Conservation (phyloP, 1,140 invertebrate genomes). For the Geopemphigus sp. region DNA sequence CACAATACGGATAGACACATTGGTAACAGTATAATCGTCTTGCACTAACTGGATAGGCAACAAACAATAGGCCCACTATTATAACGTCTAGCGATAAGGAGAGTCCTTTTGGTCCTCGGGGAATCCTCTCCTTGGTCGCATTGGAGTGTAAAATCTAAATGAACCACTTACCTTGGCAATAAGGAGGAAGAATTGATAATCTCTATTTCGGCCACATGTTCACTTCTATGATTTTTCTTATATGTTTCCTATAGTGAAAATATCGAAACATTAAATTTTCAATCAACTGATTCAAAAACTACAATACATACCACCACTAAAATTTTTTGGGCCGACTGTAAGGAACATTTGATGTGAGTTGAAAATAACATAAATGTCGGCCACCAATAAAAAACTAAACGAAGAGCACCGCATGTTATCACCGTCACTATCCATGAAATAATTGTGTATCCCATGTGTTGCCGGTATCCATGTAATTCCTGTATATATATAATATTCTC, state of each 20-base stretch:
- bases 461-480: slow-evolving; percentile 67
- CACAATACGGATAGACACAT: slow-evolving; percentile 48
- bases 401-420: slow-evolving; percentile 69
- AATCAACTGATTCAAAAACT: not conserved
- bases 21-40: slow-evolving; percentile 49
- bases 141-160: slow-evolving; percentile 22
- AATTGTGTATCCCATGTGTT: slow-evolving; percentile 57
- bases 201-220: slow-evolving; percentile 44
- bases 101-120: slow-evolving; percentile 38
- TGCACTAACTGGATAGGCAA: slow-evolving; percentile 47
- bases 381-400: slow-evolving; percentile 84
- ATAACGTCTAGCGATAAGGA: slow-evolving; percentile 46
- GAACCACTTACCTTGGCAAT: slow-evolving; percentile 34
- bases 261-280: not conserved
- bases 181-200: slow-evolving; percentile 19
- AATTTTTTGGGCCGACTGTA: slow-evolving; percentile 73
- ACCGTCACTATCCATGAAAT: slow-evolving; percentile 65
- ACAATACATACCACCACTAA: slow-evolving; percentile 67
- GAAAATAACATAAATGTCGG: slow-evolving; percentile 73
- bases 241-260: slow-evolving; percentile 39
- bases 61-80: slow-evolving; percentile 45
- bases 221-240: slow-evolving; percentile 48
- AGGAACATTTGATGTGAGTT: slow-evolving; percentile 68
- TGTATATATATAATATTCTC: slow-evolving; percentile 54
- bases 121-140: slow-evolving; percentile 47